Evolutionary conservation across 2,797 vertebrate genomes (phyloP).

Genomic region (Parauchenoglanis punctatus): DNA sequence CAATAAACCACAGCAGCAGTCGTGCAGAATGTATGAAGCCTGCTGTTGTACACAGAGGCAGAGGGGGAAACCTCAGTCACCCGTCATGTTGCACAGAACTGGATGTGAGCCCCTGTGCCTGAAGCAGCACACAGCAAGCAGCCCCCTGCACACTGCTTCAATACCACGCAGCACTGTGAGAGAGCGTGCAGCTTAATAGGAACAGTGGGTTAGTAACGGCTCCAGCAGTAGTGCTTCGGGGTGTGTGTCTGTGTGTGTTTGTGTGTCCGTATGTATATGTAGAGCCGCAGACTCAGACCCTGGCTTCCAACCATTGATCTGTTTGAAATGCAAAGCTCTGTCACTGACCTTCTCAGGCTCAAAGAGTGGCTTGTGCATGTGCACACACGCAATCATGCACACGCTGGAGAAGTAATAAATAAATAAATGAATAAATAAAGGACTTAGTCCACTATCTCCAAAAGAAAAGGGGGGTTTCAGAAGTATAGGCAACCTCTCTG

Average conservation of each 20-base stretch:
- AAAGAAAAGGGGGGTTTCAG: slow-evolving; percentile 16
- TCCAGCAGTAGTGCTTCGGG: slow-evolving; percentile 25
- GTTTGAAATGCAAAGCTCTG: slow-evolving; percentile 74
- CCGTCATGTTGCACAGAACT: slow-evolving; percentile 37
- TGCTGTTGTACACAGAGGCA: slow-evolving; percentile 37
- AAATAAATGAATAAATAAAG: background rate
- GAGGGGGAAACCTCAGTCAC: slow-evolving; percentile 30
- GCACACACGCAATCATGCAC: slow-evolving; percentile 33
- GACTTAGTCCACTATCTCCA: slow-evolving; percentile 2
- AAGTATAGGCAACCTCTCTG: slow-evolving; percentile 36
- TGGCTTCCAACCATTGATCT: slow-evolving; percentile 74
- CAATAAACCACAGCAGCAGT: slow-evolving; percentile 14
- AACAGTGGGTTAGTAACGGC: slow-evolving; percentile 37
- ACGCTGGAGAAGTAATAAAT: background rate
- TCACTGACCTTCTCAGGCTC: slow-evolving; percentile 63
- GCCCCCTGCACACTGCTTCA: slow-evolving; percentile 25
- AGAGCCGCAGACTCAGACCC: slow-evolving; percentile 61
- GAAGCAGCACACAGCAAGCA: slow-evolving; percentile 46
- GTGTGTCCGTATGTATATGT: background rate
- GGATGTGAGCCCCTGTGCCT: slow-evolving; percentile 40
- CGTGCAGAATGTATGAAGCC: background rate
- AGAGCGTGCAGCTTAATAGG: slow-evolving; percentile 35
- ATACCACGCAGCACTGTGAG: slow-evolving; percentile 36
- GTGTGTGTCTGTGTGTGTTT: slow-evolving; percentile 13
- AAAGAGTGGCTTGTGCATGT: slow-evolving; percentile 34